These are phyloP conservation scores for Zapornia atra DNA, from an alignment of 2,113 vertebrate genomes.

Conservation along the genomic window DNA sequence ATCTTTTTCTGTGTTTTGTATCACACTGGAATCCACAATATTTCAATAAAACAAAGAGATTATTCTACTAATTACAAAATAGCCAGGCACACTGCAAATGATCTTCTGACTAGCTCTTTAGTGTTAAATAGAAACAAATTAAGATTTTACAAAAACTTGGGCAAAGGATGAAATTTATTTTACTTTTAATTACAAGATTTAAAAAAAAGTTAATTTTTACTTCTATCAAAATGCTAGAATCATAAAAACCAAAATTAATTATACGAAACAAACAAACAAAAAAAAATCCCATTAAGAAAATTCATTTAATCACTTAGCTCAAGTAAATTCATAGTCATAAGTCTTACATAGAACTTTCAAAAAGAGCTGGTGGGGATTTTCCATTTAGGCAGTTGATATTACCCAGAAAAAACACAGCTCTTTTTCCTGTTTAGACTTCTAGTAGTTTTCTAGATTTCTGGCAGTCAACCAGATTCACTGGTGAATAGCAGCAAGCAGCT, in stretches of 20 bases:
- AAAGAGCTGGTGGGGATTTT: neutral
- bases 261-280: neutral
- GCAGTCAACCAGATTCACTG: neutral
- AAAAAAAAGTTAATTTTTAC: neutral
- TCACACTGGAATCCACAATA: neutral
- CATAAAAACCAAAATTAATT: neutral
- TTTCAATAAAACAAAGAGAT: slow-evolving; percentile 26
- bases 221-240: neutral
- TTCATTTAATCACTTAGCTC: neutral
- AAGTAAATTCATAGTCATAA: neutral
- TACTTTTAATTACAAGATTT: neutral
- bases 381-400: neutral
- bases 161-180: neutral
- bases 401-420: neutral
- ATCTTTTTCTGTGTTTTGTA: neutral
- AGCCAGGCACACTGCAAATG: neutral
- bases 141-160: neutral
- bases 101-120: neutral
- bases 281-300: neutral
- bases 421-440: neutral
- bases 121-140: neutral
- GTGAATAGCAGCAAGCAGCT: neutral
- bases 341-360: neutral
- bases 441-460: neutral
- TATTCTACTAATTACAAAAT: slow-evolving; percentile 32